phyloP scores from a whole-genome alignment of 2,797 vertebrate genomes.

The Manis pentadactyla region DNA sequence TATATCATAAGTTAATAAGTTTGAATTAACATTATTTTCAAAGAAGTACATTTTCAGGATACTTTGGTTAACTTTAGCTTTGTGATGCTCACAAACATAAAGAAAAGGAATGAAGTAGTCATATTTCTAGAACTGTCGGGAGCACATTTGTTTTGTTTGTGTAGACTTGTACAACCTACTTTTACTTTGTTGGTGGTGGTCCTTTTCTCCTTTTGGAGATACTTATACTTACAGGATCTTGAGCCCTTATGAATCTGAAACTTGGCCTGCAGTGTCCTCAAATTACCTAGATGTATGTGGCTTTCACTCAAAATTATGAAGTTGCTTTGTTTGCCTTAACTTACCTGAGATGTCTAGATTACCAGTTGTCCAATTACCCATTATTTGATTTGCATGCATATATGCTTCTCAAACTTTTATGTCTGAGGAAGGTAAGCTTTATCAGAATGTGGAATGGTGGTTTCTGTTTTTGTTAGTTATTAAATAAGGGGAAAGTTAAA shows the following conservation, averaged over 20 bases:
- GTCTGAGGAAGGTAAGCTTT: not conserved
- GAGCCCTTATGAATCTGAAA: not conserved
- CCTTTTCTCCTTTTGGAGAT: not conserved
- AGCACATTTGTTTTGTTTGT: not conserved
- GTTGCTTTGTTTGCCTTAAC: not conserved
- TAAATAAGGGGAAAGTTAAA: not conserved
- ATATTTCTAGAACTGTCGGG: not conserved
- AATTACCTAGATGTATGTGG: not conserved
- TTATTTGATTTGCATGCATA: not conserved
- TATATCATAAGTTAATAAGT: not conserved
- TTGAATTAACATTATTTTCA: constrained; percentile 22
- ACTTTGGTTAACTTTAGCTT: not conserved
- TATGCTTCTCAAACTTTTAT: not conserved
- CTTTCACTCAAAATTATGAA: constrained; percentile 19
- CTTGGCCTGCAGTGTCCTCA: not conserved
- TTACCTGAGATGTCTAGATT: not conserved
- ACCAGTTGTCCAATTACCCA: not conserved
- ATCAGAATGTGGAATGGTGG: not conserved
- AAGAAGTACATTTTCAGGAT: constrained; percentile 31
- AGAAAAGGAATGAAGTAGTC: not conserved
- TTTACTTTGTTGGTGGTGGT: not conserved
- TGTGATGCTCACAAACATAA: constrained; percentile 7
- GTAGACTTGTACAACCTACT: not conserved
- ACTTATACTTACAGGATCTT: not conserved
- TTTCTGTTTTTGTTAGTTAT: not conserved